Evolutionary conservation across 2,888 invertebrate genomes (phyloP), one percentile per base, ranked within the genome.

Genomic region (Xestia xanthographa): DNA sequence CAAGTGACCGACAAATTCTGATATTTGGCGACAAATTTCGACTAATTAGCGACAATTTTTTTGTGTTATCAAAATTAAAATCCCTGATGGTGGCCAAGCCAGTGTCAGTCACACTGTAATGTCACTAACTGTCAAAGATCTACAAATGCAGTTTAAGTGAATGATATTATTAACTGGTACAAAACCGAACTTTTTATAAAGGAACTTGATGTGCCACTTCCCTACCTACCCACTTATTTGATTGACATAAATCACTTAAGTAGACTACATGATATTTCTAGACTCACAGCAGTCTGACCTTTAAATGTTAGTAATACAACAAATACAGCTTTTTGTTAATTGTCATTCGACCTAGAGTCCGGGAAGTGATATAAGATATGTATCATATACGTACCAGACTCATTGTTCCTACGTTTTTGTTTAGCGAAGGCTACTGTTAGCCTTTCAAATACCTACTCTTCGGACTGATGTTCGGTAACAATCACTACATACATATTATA

Each of bases 341-440:
- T 60, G 43, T 80, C 45, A 45, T 69, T 45, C 50, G 85, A 69
- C 69, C 72, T 69, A 76, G 58, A 75, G 56, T 50, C 50, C 41
- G 45, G 66, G 66, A 72, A 72, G 68, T 80, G 80, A 53, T 34
- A n/a, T 29, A 41, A 43, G 84, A 84, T 79, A 79, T n/a, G 56
- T 71, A 74, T 74, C 70, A 74, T 29, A 63, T n/a, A 50, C 41
- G 22, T 11, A 29, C 34, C 29, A 77, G 58, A 56, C 34, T 14
- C 63, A 71, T 84, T 82, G 63, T 75, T 68, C 9, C n/a, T 38
- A 43, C 26, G 50, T 48, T 72, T 80, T 79, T 83, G 73, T 79
- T 69, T 17, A 12, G 34, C 14, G 41, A 74, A 73, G 80, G 77
- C 50, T 66, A 29, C 22, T 43, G 43, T 20, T 38, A 48, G 41